A percentile compares a stretch with the other conserved stretches of the same genome.
These are phyloP conservation scores for Macrocentrus cingulum DNA, from an alignment of 1,140 invertebrate species.

Conservation along the genomic window DNA sequence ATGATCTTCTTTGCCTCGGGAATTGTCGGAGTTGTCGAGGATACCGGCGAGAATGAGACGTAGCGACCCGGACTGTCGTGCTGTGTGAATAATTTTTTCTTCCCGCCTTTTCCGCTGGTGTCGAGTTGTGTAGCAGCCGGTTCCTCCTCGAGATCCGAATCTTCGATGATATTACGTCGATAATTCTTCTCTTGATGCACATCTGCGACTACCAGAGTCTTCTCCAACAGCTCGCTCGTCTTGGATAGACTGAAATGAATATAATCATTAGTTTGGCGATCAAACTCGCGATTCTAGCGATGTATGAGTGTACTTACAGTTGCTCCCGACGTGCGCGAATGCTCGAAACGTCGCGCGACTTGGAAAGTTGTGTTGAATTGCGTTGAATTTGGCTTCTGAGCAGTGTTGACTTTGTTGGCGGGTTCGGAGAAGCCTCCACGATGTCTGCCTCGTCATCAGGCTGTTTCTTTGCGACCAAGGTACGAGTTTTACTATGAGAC, in stretches of 20 bases:
- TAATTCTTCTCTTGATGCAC: too few relatives aligned
- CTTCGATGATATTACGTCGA: too few relatives aligned
- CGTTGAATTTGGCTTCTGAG: constrained; percentile 12
- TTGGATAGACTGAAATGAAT: too few relatives aligned
- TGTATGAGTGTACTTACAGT: neutral
- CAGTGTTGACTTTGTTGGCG: constrained; percentile 13
- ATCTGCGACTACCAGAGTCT: too few relatives aligned
- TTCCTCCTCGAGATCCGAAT: neutral
- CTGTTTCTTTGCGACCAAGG: neutral
- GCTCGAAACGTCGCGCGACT: too few relatives aligned
- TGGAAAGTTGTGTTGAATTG: constrained; percentile 1
- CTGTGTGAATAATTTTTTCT: constrained; percentile 26
- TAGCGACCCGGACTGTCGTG: neutral
- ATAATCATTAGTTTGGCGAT: too few relatives aligned
- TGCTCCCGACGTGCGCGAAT: neutral
- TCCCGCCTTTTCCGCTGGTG: neutral
- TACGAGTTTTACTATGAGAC: constrained; percentile 12
- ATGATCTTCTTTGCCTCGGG: constrained; percentile 18
- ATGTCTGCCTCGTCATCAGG: constrained; percentile 25
- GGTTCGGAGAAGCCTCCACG: constrained; percentile 29
- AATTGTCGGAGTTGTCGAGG: neutral
- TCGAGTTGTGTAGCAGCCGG: neutral
- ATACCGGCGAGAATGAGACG: constrained; percentile 7
- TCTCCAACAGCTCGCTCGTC: too few relatives aligned
- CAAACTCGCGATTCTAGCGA: too few relatives aligned